Base-by-base conservation (phyloP, 1,140 invertebrate species). In the Eriocheir sinensis region DNA sequence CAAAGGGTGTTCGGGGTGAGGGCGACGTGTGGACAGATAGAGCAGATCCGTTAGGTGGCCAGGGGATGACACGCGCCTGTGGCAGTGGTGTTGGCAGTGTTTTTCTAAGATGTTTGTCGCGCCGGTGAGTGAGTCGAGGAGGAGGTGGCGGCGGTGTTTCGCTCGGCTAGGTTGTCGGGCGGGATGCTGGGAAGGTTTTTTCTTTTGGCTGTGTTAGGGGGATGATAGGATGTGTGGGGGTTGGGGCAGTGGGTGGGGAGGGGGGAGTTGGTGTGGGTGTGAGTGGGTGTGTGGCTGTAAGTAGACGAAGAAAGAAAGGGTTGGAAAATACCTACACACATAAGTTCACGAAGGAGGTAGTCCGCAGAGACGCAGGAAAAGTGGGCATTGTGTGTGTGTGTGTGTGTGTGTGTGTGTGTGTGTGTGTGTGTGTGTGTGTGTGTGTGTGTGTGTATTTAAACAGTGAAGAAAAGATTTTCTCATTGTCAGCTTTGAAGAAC, bases 341-440 rank as follows among this genome's bases (percentile, higher is more conserved):
- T n/a, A n/a, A n/a, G n/a, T n/a, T n/a, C n/a, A n/a, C n/a, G n/a
- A n/a, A n/a, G n/a, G n/a, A n/a, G n/a, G n/a, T n/a, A n/a, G n/a
- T n/a, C n/a, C n/a, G n/a, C n/a, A n/a, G n/a, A 36, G 85, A 21
- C 27, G 32, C 17, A 34, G 81, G 12, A 27, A 15, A 27, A 72
- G 79, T 30, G 32, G 21, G 34, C 36, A 34, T 86, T 88, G 86
- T 88, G 86, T 88, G 86, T 88, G 86, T 88, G 86, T 44, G 86
- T 44, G 86, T 44, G 38, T 41, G 85, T 91, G 89, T 34, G 89
- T 91, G 89, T 91, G 89, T 88, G 38, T 88, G 85, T 88, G 85
- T 88, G 85, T 88, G 85, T 44, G 85, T 88, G 38, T 88, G 85
- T 88, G 85, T 88, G 85, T 88, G 38, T 88, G 85, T 88, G 85